A percentile compares a stretch with the other conserved stretches of the same genome.
Evolutionary conservation across 2,888 invertebrate genomes (phyloP).

Genomic region (Clivina fossor): DNA sequence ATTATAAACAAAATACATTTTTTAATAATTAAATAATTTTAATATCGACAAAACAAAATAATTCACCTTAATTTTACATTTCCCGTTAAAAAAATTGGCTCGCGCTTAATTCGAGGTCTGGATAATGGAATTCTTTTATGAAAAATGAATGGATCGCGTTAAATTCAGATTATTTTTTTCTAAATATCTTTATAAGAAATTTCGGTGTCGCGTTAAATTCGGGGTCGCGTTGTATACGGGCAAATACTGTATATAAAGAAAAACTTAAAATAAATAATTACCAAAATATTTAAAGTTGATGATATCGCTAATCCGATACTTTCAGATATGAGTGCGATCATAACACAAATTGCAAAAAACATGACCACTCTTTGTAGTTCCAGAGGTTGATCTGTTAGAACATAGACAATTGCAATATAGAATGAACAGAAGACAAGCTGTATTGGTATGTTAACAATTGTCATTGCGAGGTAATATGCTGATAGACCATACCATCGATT

Average conservation of each 20-base stretch:
- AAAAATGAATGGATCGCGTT: too few species aligned
- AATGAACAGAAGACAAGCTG: constrained; percentile 69
- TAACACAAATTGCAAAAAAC: constrained; percentile 69
- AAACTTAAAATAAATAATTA: constrained; percentile 54
- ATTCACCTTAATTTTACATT: too few species aligned
- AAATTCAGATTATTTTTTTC: too few species aligned
- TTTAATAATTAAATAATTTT: too few species aligned
- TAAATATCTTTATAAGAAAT: too few species aligned
- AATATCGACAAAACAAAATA: too few species aligned
- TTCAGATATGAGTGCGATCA: constrained; percentile 76
- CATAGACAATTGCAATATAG: constrained; percentile 71
- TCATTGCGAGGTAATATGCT: constrained; percentile 75
- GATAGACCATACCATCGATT: constrained; percentile 83
- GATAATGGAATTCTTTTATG: too few species aligned
- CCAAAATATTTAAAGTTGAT: constrained; percentile 73
- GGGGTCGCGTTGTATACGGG: too few species aligned
- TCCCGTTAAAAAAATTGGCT: too few species aligned
- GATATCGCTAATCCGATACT: constrained; percentile 76
- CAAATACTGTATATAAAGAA: too few species aligned
- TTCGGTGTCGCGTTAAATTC: too few species aligned
- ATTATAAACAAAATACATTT: too few species aligned
- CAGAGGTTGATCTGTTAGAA: constrained; percentile 75
- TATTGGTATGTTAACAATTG: constrained; percentile 69
- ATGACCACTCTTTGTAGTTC: constrained; percentile 67
- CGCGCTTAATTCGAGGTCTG: neutral